A percentile compares a stretch with the other conserved stretches of the same genome.
These are phyloP conservation scores for Bradypodion ventrale DNA, from an alignment of 2,797 vertebrate species.

Conservation along the genomic window DNA sequence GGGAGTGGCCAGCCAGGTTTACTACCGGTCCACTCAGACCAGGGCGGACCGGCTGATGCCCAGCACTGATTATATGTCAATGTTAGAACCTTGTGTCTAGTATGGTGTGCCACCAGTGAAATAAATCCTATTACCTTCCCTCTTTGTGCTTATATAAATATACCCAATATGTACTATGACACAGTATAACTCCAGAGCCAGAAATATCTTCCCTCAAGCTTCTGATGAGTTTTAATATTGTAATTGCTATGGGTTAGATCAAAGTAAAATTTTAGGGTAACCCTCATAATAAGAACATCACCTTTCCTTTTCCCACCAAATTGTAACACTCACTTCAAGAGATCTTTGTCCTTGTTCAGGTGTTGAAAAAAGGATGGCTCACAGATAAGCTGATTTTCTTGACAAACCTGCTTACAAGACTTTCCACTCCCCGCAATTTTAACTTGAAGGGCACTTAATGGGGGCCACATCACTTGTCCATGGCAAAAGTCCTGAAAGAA, in stretches of 20 bases:
- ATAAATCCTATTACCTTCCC: no score
- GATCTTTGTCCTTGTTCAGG: slow-evolving; percentile 95
- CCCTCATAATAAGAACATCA: not conserved
- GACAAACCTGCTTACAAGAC: slow-evolving; percentile 96
- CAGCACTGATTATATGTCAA: no score
- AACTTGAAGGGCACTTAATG: slow-evolving; percentile 90
- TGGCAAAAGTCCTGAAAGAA: slow-evolving; percentile 94
- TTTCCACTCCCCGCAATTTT: slow-evolving; percentile 87
- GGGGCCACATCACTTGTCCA: slow-evolving; percentile 98
- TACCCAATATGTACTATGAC: not conserved
- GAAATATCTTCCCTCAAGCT: not conserved
- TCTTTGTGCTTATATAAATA: not conserved
- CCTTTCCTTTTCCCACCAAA: not conserved
- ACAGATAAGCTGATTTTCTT: slow-evolving; percentile 96
- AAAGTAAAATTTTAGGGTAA: not conserved
- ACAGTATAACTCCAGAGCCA: not conserved
- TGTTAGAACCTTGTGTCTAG: no score
- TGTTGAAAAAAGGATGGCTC: slow-evolving; percentile 98
- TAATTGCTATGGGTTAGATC: not conserved
- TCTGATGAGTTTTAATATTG: not conserved
- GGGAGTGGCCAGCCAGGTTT: no score
- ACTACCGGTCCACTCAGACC: no score
- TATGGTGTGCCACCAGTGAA: no score
- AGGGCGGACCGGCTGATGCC: no score
- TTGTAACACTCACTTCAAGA: slow-evolving; percentile 82